These are phyloP conservation scores for Tragelaphus oryx DNA, from an alignment of 2,797 vertebrate species.

Conservation along the genomic window DNA sequence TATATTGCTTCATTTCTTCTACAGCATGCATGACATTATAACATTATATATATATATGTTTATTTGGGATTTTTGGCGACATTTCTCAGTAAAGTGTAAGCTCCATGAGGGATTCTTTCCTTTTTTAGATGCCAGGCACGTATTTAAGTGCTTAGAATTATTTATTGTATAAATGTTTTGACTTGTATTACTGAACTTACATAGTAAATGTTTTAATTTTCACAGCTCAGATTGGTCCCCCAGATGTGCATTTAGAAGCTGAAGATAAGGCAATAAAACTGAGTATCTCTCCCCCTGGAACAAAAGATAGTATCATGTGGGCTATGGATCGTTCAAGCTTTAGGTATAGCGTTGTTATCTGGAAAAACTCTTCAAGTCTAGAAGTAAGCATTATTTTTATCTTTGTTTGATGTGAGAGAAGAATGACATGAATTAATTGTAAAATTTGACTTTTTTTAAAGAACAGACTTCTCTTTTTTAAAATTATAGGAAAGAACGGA, in stretches of 20 bases:
- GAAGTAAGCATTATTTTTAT: slow-evolving; percentile 61
- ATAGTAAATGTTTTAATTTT: neutral
- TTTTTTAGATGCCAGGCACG: fast-evolving
- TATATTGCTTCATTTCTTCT: neutral
- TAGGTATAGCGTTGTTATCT: slow-evolving; percentile 68
- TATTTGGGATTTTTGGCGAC: neutral
- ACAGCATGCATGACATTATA: neutral
- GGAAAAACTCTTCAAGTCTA: slow-evolving; percentile 72
- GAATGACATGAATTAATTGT: neutral
- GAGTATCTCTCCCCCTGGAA: slow-evolving; percentile 71
- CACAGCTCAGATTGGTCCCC: slow-evolving; percentile 79
- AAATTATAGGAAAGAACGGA: slow-evolving; percentile 55
- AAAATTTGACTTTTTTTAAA: neutral
- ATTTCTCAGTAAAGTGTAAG: neutral
- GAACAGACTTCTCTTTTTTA: neutral
- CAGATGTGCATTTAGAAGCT: slow-evolving; percentile 71
- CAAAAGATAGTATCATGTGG: slow-evolving; percentile 67
- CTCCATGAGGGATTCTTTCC: neutral
- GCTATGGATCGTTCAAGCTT: fast-evolving
- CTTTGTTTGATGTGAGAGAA: neutral
- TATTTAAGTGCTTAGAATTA: neutral
- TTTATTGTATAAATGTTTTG: neutral
- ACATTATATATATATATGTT: neutral
- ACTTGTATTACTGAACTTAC: neutral
- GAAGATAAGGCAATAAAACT: slow-evolving; percentile 70